Base-by-base conservation (phyloP, 2,888 invertebrate genomes). In the Agrotis segetum region DNA sequence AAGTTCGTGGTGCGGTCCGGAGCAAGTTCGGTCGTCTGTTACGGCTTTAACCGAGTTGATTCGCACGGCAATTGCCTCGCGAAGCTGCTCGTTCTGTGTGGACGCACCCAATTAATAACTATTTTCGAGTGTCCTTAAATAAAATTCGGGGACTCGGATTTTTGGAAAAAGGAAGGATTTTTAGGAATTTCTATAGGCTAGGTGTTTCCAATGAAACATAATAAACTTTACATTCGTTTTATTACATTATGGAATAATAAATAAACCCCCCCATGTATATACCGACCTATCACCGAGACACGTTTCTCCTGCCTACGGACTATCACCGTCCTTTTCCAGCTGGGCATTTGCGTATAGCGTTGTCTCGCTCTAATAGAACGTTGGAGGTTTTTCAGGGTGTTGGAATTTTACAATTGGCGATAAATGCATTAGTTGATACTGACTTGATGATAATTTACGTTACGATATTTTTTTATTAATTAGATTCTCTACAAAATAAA, bases 171-270 rank as follows among this genome's bases (percentile, higher is more conserved):
- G 72, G 67, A 65, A 59, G 72, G 67, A 69, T 44, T 56, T 40
- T 14, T 29, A 72, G 84, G 82, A 78, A 34, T 53, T 66, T 66
- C 0, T n/a, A 60, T 13, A 55, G 64, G 44, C 9, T 29, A 71
- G 74, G 74, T n/a, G 21, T 40, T 68, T 67, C 61, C 59, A 94
- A 92, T 94, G 85, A 95, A 94, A 94, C 92, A 92, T 84, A 76
- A 56, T 49, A 81, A 94, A 94, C 93, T 95, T 95, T 95, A 95
- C 94, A 95, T 92, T 92, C 89, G 92, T 95, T 95, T 89, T 94
- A 93, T 95, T 94, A 94, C 93, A 94, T 94, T 94, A 94, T 94
- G 94, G 95, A 95, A 95, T 95, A 95, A 93, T 95, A 94, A 95
- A 95, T 94, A 92, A 94, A 92, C 91, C 93, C 90, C 90, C 89